A percentile compares a stretch with the other conserved stretches of the same genome.
Conservation (phyloP, 2,113 vertebrate genomes). For the Verasper variegatus region DNA sequence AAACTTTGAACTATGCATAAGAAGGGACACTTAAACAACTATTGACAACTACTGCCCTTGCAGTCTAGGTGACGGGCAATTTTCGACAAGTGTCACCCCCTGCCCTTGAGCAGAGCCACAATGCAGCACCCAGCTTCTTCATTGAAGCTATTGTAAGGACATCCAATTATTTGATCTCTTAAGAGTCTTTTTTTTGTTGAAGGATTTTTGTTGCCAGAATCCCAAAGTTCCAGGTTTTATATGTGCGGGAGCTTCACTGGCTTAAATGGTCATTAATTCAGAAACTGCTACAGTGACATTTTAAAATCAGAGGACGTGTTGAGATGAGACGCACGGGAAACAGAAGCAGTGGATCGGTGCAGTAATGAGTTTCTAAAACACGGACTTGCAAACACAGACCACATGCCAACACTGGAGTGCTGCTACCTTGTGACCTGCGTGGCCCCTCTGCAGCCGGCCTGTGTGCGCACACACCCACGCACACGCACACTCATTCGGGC, state of each 20-base stretch:
- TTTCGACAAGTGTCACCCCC: slow-evolving; percentile 4
- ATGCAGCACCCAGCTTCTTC: neutral
- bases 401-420: slow-evolving; percentile 66
- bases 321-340: neutral
- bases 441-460: slow-evolving; percentile 43
- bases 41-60: slow-evolving; percentile 10
- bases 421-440: slow-evolving; percentile 60
- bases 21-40: slow-evolving; percentile 15
- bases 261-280: neutral
- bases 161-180: neutral
- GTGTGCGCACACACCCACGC: slow-evolving; percentile 29
- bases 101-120: slow-evolving; percentile 26
- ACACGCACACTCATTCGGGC: slow-evolving; percentile 12
- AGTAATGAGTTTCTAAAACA: slow-evolving; percentile 53
- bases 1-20: neutral
- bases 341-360: slow-evolving; percentile 5
- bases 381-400: slow-evolving; percentile 16
- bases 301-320: neutral
- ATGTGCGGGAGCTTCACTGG: neutral
- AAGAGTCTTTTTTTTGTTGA: neutral
- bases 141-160: neutral
- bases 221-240: neutral
- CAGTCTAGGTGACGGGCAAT: neutral
- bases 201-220: neutral
- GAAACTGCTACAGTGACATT: neutral